Conservation (phyloP, 2,797 vertebrate genomes). For the Cichlasoma orientale region DNA sequence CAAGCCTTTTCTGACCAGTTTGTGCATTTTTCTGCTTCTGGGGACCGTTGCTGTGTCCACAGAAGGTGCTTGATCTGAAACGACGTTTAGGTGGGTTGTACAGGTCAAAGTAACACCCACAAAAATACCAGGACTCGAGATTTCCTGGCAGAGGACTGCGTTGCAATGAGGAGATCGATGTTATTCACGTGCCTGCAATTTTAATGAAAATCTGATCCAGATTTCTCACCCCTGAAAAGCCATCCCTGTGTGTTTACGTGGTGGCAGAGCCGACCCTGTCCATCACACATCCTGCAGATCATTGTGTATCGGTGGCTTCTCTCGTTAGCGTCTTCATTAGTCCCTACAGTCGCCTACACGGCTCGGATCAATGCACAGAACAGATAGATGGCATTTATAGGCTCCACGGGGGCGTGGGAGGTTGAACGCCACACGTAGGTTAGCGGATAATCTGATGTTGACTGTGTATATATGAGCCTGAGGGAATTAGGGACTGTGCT, state of each 20-base stretch:
- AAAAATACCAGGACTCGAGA: not conserved
- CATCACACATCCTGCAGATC: not conserved
- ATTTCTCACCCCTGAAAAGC: not conserved
- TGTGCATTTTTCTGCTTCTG: accelerated
- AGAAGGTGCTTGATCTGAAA: not conserved
- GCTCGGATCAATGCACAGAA: conserved; percentile 60
- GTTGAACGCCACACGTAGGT: conserved; percentile 68
- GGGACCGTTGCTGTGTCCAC: not conserved
- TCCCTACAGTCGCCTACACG: conserved; percentile 19
- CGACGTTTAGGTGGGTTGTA: not conserved
- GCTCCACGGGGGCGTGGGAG: conserved; percentile 44
- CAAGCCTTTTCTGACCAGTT: too few relatives aligned
- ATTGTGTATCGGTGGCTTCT: conserved; percentile 4
- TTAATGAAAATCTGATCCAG: not conserved
- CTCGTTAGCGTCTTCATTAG: conserved; percentile 29
- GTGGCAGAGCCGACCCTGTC: conserved; percentile 5
- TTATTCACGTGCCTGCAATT: not conserved
- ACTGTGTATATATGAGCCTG: conserved; percentile 27
- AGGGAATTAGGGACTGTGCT: conserved; percentile 54
- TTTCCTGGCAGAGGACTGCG: not conserved
- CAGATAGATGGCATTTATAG: conserved; percentile 76
- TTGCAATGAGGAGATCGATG: not conserved
- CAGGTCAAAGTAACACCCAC: not conserved
- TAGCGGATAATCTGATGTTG: conserved; percentile 79
- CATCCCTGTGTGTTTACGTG: not conserved